phyloP scores from a whole-genome alignment of 2,888 invertebrate genomes.

The Brachynemurus nebulosus region DNA sequence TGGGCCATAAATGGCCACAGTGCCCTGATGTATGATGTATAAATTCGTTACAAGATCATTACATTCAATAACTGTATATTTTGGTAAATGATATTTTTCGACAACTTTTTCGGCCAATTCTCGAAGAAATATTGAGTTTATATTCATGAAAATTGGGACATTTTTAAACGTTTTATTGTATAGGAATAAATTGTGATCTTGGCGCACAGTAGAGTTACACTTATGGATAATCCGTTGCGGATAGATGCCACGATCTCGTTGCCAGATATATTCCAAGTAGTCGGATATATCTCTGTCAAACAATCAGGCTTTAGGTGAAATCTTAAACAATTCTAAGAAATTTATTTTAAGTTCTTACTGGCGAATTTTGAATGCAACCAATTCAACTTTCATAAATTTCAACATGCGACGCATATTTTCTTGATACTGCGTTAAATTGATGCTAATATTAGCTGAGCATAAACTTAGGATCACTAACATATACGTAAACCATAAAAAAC shows the following conservation, averaged over 20 bases:
- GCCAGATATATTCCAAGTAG: not conserved
- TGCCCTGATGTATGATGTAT: not conserved
- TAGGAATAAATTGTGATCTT: not conserved
- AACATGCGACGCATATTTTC: constrained; percentile 20
- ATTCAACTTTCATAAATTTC: constrained; percentile 18
- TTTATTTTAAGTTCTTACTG: too few relatives aligned
- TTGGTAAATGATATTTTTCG: not conserved
- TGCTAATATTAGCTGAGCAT: constrained; percentile 18
- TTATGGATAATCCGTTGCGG: not conserved
- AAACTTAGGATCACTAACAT: constrained; percentile 19
- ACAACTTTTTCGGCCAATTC: not conserved
- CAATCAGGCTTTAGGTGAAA: too few relatives aligned
- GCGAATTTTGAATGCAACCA: too few relatives aligned
- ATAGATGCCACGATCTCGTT: not conserved
- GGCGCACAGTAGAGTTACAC: not conserved
- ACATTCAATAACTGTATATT: not conserved
- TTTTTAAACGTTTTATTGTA: not conserved
- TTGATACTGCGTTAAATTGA: constrained; percentile 20
- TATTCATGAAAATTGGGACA: not conserved
- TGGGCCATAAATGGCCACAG: not conserved
- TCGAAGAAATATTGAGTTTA: not conserved
- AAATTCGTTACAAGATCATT: not conserved
- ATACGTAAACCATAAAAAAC: constrained; percentile 21
- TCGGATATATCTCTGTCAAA: not conserved
- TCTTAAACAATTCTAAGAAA: too few relatives aligned